Conservation (phyloP, 2,797 vertebrate species). For the Hypotaenidia okinawae region DNA sequence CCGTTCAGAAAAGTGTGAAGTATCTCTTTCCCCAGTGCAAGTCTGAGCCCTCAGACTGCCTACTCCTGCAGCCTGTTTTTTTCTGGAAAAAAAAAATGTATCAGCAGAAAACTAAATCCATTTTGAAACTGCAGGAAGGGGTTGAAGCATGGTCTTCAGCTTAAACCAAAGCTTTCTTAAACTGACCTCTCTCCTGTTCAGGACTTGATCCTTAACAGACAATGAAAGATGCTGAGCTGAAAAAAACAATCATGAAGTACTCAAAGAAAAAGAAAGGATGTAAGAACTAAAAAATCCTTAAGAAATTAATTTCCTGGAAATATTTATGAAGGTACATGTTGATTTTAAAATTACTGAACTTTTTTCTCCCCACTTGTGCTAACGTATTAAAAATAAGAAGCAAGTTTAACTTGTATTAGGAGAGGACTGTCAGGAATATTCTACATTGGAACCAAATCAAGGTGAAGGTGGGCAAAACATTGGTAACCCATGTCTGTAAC, state of each 20-base stretch:
- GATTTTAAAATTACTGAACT: background rate
- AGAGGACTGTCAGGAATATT: background rate
- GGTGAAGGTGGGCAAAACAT: background rate
- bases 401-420: background rate
- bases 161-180: background rate
- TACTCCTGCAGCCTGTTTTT: background rate
- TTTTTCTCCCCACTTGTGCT: accelerated
- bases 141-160: background rate
- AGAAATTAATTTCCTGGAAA: background rate
- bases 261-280: background rate
- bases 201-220: background rate
- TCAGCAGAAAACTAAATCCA: background rate
- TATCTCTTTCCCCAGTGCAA: background rate
- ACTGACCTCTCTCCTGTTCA: background rate
- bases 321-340: background rate
- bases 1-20: background rate
- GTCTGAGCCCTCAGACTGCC: background rate
- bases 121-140: background rate
- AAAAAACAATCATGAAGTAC: background rate
- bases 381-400: background rate
- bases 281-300: background rate
- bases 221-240: background rate
- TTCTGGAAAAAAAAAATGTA: background rate
- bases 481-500: background rate
- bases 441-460: background rate